Percentiles rank a stretch among this genome's conserved stretches.
phyloP scores from a whole-genome alignment of 2,113 vertebrate genomes.

The Vanacampus margaritifer region DNA sequence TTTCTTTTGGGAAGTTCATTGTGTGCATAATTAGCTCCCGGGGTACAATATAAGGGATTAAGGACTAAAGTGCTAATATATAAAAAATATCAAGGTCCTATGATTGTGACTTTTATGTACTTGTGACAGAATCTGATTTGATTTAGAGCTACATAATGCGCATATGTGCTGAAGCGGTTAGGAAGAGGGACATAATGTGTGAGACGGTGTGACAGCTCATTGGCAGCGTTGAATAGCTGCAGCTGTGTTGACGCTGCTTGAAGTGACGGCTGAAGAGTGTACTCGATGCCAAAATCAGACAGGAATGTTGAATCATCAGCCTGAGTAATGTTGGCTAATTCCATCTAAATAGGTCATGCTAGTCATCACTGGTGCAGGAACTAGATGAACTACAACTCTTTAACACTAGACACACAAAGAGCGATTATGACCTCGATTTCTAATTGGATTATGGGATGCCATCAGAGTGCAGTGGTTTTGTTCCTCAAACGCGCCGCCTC shows the following conservation, averaged over 20 bases:
- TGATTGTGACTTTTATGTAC: slow-evolving; percentile 10
- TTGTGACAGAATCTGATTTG: not conserved
- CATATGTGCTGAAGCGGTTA: slow-evolving; percentile 4
- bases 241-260: slow-evolving; percentile 28
- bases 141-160: not conserved
- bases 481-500: slow-evolving; percentile 31
- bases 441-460: slow-evolving; percentile 57
- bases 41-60: too few relatives aligned
- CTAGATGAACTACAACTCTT: not conserved
- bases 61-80: not conserved
- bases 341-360: slow-evolving; percentile 38
- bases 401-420: slow-evolving; percentile 7
- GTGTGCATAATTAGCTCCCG: not conserved
- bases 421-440: slow-evolving; percentile 46
- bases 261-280: slow-evolving; percentile 32
- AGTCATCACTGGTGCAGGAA: not conserved
- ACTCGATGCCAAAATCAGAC: slow-evolving; percentile 32
- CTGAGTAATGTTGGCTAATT: slow-evolving; percentile 53
- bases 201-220: slow-evolving; percentile 22
- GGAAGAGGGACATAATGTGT: slow-evolving; percentile 1
- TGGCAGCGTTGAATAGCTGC: slow-evolving; percentile 24
- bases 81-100: not conserved
- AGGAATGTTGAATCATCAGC: slow-evolving; percentile 62
- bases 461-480: slow-evolving; percentile 22
- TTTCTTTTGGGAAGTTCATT: not conserved